Base-by-base conservation (phyloP, 2,797 vertebrate species). In the Peromyscus nudipes region DNA sequence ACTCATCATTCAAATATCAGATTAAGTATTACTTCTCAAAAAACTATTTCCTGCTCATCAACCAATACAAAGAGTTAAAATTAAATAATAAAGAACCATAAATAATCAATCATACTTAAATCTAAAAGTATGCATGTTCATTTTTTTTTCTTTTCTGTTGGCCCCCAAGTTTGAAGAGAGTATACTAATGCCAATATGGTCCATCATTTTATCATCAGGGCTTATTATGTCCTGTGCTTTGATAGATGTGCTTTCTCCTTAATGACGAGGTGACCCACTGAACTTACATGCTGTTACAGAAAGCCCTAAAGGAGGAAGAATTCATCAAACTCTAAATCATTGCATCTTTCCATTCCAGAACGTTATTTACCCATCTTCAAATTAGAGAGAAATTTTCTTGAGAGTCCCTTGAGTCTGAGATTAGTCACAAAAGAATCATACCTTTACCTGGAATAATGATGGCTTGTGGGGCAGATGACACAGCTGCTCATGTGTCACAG, bases 391-490 rank as follows among this genome's bases (percentile, higher is more conserved):
- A 95, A 80, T 65, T 91, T 94, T 95, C 31, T 79, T 76, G 43
- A 82, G 34, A 86, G 34, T 96, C 49, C 64, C 79, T 55, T 23
- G 84, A 84, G 60, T 92, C 86, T 84, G 31, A 52, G 79, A 95
- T 97, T 84, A 95, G 91, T 96, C 95, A 91, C 79, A 91, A 89
- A 67, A 93, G 64, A 87, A 91, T 92, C 65, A 94, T n/a, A 95
- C 29, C 79, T 92, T 92, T 76, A 91, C 90, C 64, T 43, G 55
- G 37, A 84, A 94, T 37, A 86, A 95, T 91, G 86, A 81, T 55
- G 21, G 40, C 16, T 62, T 55, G 21, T n/a, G 77, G 46, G 37
- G 46, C 16, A 12, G 89, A 89, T 96, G 79, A 94, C 91, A 92
- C 10, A 96, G 69, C n/a, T 73, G 46, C 23, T 87, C 73, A 27